A percentile compares a stretch with the other conserved stretches of the same genome.
phyloP scores from a whole-genome alignment of 1,140 invertebrate species.

The Drosophila neocordata region DNA sequence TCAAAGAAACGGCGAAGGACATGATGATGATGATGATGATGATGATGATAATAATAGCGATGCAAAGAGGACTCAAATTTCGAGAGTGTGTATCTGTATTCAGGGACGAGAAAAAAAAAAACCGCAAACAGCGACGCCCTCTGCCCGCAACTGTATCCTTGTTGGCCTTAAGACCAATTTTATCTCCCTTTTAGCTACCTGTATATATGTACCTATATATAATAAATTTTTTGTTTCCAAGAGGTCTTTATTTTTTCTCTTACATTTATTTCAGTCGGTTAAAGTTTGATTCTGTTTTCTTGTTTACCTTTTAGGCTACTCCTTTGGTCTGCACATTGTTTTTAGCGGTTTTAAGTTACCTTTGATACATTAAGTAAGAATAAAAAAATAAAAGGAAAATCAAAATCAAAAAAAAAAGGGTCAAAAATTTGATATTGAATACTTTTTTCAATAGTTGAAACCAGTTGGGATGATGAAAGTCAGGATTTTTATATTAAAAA shows the following conservation, averaged over 20 bases:
- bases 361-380: too few species aligned
- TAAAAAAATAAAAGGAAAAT: too few species aligned
- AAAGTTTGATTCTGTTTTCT: background rate
- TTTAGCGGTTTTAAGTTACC: background rate
- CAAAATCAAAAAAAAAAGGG: too few species aligned
- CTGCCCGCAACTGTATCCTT: background rate
- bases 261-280: background rate
- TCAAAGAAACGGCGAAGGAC: slow-evolving; percentile 6
- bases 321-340: background rate
- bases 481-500: too few species aligned
- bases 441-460: too few species aligned
- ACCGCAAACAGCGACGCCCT: slow-evolving; percentile 1
- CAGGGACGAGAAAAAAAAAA: background rate
- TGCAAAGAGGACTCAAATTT: slow-evolving; percentile 2
- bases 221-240: background rate
- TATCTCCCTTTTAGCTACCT: too few species aligned
- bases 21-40: slow-evolving; percentile 5
- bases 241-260: background rate
- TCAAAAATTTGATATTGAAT: too few species aligned
- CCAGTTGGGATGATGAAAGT: too few species aligned
- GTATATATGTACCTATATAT: too few species aligned
- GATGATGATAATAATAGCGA: background rate
- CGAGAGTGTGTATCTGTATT: background rate
- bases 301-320: background rate
- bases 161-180: slow-evolving; percentile 2